Percentiles rank a stretch among this genome's conserved stretches.
Evolutionary conservation across 2,797 vertebrate species (phyloP).

Genomic region (Tangara arthus): DNA sequence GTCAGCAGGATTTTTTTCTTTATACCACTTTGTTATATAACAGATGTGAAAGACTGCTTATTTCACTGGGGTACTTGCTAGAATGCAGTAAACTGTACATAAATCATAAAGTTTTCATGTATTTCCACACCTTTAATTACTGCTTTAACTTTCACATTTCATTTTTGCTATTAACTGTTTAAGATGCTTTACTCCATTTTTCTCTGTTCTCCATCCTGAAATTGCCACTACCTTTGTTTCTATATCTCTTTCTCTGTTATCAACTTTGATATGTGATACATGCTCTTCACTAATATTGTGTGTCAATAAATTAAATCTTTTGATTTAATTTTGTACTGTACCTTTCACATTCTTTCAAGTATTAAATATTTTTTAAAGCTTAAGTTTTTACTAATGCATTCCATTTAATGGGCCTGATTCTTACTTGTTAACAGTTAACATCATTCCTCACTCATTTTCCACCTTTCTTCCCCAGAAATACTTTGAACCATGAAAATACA

Average conservation of each 20-base stretch:
- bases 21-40: not conserved
- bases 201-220: conserved; percentile 19
- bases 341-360: not conserved
- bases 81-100: not conserved
- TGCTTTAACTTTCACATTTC: not conserved
- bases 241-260: conserved; percentile 5
- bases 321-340: not conserved
- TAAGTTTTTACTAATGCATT: not conserved
- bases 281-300: conserved; percentile 44
- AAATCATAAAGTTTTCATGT: not conserved
- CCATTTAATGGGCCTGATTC: not conserved
- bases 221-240: conserved; percentile 22
- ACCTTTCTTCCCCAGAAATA: not conserved
- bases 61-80: not conserved
- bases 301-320: not conserved
- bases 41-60: not conserved
- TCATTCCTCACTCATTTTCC: not conserved
- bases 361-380: not conserved
- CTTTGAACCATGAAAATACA: not conserved
- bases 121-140: not conserved
- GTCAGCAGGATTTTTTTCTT: not conserved
- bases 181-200: not conserved
- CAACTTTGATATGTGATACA: conserved; percentile 45
- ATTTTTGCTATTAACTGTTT: conserved; percentile 43
- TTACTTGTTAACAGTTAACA: not conserved